Percentiles rank a stretch among this genome's conserved stretches.
phyloP scores from a whole-genome alignment of 2,113 vertebrate genomes.

The Campylomormyrus numenius region DNA sequence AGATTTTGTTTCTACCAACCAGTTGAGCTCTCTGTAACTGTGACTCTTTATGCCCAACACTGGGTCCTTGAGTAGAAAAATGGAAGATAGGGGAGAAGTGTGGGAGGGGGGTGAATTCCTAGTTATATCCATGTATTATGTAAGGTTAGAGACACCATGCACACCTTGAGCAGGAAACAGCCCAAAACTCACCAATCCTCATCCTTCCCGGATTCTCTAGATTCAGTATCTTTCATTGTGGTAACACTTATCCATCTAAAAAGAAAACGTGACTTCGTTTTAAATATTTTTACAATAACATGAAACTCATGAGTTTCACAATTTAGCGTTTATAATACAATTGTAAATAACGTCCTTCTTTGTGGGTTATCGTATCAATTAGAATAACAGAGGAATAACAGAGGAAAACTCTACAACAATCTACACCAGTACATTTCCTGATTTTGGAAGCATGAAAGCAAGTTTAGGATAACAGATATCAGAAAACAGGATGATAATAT shows the following conservation, averaged over 20 bases:
- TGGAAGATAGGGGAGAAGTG: not conserved
- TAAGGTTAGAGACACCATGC: not conserved
- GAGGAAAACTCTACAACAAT: not conserved
- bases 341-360: not conserved
- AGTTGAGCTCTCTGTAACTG: no score
- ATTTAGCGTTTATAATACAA: not conserved
- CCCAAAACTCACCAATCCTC: conserved; percentile 51
- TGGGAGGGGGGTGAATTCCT: not conserved
- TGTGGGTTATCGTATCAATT: not conserved
- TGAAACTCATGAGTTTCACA: not conserved
- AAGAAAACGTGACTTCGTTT: not conserved
- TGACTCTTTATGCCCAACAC: no score
- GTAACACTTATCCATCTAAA: conserved; percentile 51
- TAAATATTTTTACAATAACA: not conserved
- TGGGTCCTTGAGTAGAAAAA: not conserved
- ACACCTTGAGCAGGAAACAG: not conserved
- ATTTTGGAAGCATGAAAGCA: not conserved
- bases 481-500: not conserved
- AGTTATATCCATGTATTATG: not conserved
- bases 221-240: conserved; percentile 61
- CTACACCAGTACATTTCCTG: not conserved
- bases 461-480: not conserved
- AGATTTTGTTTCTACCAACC: no score
- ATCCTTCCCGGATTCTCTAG: conserved; percentile 44
- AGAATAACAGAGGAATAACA: no score